phyloP scores from a whole-genome alignment of 2,113 vertebrate species.

The Dromaius novaehollandiae region DNA sequence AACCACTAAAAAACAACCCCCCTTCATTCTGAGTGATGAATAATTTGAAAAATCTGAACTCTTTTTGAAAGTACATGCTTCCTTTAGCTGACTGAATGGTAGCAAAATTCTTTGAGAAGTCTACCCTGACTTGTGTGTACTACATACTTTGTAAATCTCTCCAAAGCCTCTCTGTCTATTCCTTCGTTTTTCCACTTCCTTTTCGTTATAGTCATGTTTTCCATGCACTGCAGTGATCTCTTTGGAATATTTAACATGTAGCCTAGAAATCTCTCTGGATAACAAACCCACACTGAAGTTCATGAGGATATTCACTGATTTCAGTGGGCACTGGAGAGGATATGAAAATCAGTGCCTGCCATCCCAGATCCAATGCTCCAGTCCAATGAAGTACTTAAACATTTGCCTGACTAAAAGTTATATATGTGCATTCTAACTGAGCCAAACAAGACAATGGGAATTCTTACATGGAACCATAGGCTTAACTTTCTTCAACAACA shows the following conservation, averaged over 20 bases:
- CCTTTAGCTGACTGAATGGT: neutral
- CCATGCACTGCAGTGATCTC: neutral
- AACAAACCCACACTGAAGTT: neutral
- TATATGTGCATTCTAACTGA: neutral
- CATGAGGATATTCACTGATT: neutral
- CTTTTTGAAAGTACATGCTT: neutral
- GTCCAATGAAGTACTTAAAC: neutral
- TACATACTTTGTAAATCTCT: slow-evolving; percentile 12
- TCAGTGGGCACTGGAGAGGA: neutral
- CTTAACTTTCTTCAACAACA: neutral
- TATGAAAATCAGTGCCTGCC: neutral
- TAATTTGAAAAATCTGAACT: neutral
- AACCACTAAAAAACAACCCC: neutral
- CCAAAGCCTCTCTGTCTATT: neutral
- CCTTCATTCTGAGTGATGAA: neutral
- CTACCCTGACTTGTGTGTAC: neutral
- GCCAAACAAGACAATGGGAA: neutral
- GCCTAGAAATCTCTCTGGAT: neutral
- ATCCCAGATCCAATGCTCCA: neutral
- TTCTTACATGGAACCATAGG: neutral
- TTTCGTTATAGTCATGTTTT: slow-evolving; percentile 8
- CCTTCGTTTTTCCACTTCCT: slow-evolving; percentile 3
- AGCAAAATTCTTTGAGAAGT: neutral
- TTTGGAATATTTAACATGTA: neutral
- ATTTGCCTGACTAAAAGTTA: neutral